phyloP scores from a whole-genome alignment of 2,888 invertebrate genomes.

The Hyposoter dolosus region DNA sequence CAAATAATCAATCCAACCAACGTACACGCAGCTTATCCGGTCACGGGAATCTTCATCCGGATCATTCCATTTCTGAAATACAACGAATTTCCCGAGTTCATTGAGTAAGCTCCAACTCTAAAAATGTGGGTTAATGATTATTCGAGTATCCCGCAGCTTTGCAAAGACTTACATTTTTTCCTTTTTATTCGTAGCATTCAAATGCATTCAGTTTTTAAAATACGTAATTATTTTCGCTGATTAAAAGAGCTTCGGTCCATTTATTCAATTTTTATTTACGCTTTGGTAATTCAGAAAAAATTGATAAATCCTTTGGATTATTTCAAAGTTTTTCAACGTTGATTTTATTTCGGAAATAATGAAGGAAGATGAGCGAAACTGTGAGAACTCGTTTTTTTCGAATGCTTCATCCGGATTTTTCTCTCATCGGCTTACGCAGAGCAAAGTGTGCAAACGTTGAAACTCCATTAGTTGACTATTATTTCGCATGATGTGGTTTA shows the following conservation, averaged over 20 bases:
- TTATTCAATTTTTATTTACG: neutral
- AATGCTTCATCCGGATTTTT: conserved; percentile 42
- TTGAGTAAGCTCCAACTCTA: conserved; percentile 12
- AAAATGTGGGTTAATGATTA: neutral
- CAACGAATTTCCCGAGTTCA: conserved; percentile 47
- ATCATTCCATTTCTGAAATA: conserved; percentile 56
- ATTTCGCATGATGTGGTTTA: conserved; percentile 4
- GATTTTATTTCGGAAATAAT: neutral
- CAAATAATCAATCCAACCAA: conserved; percentile 26
- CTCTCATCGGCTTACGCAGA: conserved; percentile 74
- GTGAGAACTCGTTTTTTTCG: neutral
- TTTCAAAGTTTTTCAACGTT: neutral
- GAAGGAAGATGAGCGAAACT: neutral
- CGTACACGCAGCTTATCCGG: conserved; percentile 35
- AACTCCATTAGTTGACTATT: conserved; percentile 74
- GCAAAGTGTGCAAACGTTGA: conserved; percentile 74
- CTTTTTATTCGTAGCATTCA: neutral
- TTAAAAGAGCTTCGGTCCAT: too few species aligned
- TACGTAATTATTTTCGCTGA: neutral
- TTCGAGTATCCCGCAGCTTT: neutral
- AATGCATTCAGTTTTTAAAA: neutral
- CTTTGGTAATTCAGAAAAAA: neutral
- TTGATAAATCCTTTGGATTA: neutral
- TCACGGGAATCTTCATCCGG: conserved; percentile 48
- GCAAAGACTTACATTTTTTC: neutral